Base-by-base conservation (phyloP, 2,888 invertebrate genomes). In the Bimastos eiseni region DNA sequence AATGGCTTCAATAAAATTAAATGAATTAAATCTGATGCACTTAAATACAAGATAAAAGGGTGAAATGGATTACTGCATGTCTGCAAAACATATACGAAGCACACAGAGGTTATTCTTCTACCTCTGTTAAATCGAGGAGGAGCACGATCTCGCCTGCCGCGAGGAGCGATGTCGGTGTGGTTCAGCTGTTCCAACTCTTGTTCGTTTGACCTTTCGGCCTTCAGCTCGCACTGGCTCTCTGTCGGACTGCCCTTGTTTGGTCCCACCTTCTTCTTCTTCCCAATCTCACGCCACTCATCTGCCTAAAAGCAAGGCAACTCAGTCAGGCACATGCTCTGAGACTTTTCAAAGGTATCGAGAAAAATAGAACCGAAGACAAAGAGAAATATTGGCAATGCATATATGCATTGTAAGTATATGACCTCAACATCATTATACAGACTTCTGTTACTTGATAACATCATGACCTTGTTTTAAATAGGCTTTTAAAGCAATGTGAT, bases 231-330 rank as follows among this genome's bases (percentile, higher is more conserved):
- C 24, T 38, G 70, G 13, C 86, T 44, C 33, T 84, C 90, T 33
- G 84, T 34, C 34, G 86, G 86, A 86, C 89, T 89, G 89, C 41
- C 89, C 49, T 37, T 70, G 83, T 83, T 89, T 33, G 34, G 38
- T 34, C 33, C 88, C 55, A 90, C 89, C 83, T 90, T 91, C 41
- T 90, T 91, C 90, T 91, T 91, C 89, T 92, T 92, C 41, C 90
- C 91, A 84, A 91, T 92, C 90, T 92, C 92, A 37, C 92, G 92
- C 92, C 92, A 92, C 90, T 92, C 92, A 38, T 91, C 91, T 19
- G 37, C 86, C 86, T 86, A 33, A 30, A 70, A 70, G 70, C 70
- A 70, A 70, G 1, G 49, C 49, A 49, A 21, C 24, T 49, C 15
- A 49, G 44, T 44, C 44, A 44, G 49, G 24, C 24, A 49, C 49